A percentile compares a stretch with the other conserved stretches of the same genome.
phyloP scores from a whole-genome alignment of 2,797 vertebrate species.

The Eremophila alpestris region DNA sequence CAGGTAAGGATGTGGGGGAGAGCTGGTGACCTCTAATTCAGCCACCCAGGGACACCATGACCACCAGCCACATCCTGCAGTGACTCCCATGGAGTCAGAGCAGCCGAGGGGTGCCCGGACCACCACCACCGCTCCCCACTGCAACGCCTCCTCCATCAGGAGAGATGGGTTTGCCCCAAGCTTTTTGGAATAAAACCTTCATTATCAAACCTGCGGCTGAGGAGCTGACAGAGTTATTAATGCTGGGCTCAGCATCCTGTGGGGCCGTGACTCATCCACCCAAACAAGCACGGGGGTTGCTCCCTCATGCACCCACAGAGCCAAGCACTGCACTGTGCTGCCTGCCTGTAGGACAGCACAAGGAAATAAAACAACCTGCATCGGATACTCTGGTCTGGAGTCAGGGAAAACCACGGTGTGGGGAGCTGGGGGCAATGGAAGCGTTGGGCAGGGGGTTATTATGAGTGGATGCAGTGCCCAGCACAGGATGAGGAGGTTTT shows the following conservation, averaged over 20 bases:
- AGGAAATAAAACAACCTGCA: background rate
- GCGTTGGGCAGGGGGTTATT: rapidly evolving
- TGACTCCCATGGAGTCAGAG: background rate
- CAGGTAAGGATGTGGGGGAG: background rate
- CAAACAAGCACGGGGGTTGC: background rate
- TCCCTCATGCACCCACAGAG: background rate
- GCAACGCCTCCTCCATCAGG: background rate
- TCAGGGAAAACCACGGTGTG: background rate
- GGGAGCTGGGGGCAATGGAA: background rate
- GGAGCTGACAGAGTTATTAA: slow-evolving; percentile 63
- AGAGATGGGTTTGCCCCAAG: background rate
- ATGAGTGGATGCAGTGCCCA: background rate
- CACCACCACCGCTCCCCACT: background rate
- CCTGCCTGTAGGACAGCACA: background rate
- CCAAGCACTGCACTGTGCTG: background rate
- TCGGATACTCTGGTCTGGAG: background rate
- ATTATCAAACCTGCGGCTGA: background rate
- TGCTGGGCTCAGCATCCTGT: background rate
- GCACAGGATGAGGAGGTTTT: background rate
- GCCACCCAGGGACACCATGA: background rate
- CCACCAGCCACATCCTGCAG: background rate
- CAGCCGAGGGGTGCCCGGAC: rapidly evolving
- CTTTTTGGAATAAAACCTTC: slow-evolving; percentile 20
- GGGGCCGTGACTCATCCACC: background rate
- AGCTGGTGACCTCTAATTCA: background rate